Base-by-base conservation (phyloP, 2,113 vertebrate species). In the Rhabdomys dilectus region DNA sequence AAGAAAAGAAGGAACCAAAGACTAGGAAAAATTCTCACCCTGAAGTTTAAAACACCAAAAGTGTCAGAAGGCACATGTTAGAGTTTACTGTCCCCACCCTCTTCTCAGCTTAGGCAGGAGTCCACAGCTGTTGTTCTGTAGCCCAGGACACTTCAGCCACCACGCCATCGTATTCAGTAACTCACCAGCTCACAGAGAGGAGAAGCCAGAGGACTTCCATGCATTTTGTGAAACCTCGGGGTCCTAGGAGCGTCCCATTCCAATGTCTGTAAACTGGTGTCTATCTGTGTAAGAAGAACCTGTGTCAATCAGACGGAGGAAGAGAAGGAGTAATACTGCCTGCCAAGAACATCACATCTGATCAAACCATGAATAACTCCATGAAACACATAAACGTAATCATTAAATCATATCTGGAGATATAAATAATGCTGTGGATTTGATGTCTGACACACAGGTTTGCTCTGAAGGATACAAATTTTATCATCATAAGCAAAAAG, bases 231-330 rank as follows among this genome's bases (percentile, higher is more conserved):
- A 91, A 98, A 95, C 19, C 81, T 95, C 36, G 92, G 36, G 64
- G 88, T 95, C 66, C 75, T 92, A 26, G 90, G 76, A 68, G 48
- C 60, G 73, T 92, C 89, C 80, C 85, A 94, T 21, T 95, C 58
- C n/a, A 88, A 73, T 34, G 89, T 22, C 12, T 98, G 95, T 89
- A 93, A 94, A 92, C 64, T 92, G 36, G 36, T 87, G 13, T 91
- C 90, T 80, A 96, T 96, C 97, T 98, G 64, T 34, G 93, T 75
- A 93, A 84, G 19, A 96, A 89, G 94, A 95, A 89, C 17, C 11
- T 72, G 58, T 19, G 4, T 68, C 64, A 34, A 48, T 39, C 91
- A 58, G 48, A 22, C 91, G 3, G 24, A 90, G 13, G 34, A 96
- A 97, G 26, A 96, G 42, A 96, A 56, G 9, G 68, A 34, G 77